A percentile compares a stretch with the other conserved stretches of the same genome.
phyloP scores from a whole-genome alignment of 1,140 invertebrate species.

The Rhizoglyphus robini region DNA sequence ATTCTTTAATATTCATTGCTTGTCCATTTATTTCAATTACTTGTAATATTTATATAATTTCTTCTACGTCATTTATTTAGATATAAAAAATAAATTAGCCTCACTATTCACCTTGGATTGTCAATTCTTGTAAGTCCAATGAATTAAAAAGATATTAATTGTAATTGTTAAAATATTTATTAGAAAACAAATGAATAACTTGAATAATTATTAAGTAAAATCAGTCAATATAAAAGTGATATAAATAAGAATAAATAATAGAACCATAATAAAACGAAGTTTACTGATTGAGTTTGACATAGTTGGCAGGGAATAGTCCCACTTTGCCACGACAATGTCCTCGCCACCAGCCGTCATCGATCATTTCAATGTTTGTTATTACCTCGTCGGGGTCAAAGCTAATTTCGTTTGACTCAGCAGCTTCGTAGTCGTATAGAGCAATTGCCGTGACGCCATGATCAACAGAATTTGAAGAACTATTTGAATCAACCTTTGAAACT shows the following conservation, averaged over 20 bases:
- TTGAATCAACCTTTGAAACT: not conserved
- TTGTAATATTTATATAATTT: too few relatives aligned
- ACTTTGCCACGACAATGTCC: slow-evolving; percentile 62
- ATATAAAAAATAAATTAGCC: too few relatives aligned
- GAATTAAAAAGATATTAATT: too few relatives aligned
- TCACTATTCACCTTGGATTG: too few relatives aligned
- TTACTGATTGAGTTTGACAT: slow-evolving; percentile 43
- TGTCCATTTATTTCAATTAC: too few relatives aligned
- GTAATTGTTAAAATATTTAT: not conserved
- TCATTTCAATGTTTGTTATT: slow-evolving; percentile 85
- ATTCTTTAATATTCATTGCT: not conserved
- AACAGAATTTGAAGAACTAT: not conserved
- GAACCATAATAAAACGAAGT: not conserved
- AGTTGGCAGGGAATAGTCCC: slow-evolving; percentile 85
- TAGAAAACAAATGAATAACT: not conserved
- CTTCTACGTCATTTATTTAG: too few relatives aligned
- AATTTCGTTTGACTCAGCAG: slow-evolving; percentile 83
- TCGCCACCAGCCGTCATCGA: slow-evolving; percentile 92
- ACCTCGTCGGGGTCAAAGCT: slow-evolving; percentile 86
- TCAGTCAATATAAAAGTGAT: not conserved
- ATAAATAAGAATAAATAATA: not conserved
- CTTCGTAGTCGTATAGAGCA: slow-evolving; percentile 83
- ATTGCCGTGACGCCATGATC: slow-evolving; percentile 50
- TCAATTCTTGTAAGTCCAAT: too few relatives aligned
- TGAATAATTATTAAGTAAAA: not conserved